These are phyloP conservation scores for Thaumetopoea pityocampa DNA, from an alignment of 1,140 invertebrate species.

Conservation along the genomic window DNA sequence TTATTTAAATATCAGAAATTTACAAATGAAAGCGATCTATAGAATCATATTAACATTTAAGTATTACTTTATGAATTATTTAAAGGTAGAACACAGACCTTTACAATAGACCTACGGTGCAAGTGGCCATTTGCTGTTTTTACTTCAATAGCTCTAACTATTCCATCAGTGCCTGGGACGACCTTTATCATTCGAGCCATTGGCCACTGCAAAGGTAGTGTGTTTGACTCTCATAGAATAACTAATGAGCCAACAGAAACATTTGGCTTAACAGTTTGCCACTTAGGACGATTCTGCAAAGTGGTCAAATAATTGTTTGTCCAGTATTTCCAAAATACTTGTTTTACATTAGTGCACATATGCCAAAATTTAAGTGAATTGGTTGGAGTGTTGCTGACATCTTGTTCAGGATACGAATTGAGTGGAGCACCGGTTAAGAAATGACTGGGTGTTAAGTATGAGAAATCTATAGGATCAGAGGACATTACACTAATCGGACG, in stretches of 20 bases:
- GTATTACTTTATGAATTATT: too few species aligned
- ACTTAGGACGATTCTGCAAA: conserved; percentile 31
- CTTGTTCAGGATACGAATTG: conserved; percentile 6
- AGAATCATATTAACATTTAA: too few species aligned
- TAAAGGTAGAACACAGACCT: conserved; percentile 16
- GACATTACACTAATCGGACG: background rate
- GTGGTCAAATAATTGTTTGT: conserved; percentile 26
- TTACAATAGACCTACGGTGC: conserved; percentile 7
- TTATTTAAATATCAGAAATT: too few species aligned
- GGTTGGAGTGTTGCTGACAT: conserved; percentile 1
- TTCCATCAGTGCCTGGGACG: conserved; percentile 31
- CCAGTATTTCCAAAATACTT: conserved; percentile 42
- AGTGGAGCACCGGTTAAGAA: conserved; percentile 7
- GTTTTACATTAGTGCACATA: conserved; percentile 3
- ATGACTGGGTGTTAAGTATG: conserved; percentile 1
- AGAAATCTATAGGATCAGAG: conserved; percentile 2
- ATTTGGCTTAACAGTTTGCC: conserved; percentile 13
- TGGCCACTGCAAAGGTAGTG: conserved; percentile 34
- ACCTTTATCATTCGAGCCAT: conserved; percentile 30
- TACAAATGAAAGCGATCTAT: too few species aligned
- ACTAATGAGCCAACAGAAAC: conserved; percentile 30
- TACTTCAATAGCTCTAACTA: conserved; percentile 25
- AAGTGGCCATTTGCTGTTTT: conserved; percentile 12
- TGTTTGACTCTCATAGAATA: conserved; percentile 24
- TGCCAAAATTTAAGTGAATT: conserved; percentile 16